Conservation (phyloP, 35 echinoderm and acorn worm genomes). For the Ptychodera flava region DNA sequence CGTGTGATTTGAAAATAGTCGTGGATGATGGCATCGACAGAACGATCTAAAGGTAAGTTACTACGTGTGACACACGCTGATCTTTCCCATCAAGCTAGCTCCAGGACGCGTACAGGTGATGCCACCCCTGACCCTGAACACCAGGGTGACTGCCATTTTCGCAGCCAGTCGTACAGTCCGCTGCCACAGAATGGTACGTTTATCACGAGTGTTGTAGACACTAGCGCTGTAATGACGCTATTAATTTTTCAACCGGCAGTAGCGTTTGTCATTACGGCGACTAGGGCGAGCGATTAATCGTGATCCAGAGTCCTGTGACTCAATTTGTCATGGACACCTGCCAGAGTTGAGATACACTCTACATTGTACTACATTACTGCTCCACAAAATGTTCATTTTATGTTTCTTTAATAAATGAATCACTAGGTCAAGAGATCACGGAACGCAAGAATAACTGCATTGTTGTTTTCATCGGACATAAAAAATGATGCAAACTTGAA, state of each 20-base stretch:
- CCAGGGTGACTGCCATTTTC: not conserved
- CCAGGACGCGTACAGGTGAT: not conserved
- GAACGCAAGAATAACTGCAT: no score
- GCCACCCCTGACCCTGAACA: not conserved
- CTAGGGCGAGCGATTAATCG: not conserved
- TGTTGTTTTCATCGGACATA: no score
- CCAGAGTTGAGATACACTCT: no score
- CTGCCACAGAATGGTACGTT: not conserved
- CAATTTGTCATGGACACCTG: not conserved
- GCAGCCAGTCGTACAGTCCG: not conserved
- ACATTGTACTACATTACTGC: no score
- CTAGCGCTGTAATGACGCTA: not conserved
- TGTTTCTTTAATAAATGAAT: no score
- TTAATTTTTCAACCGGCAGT: not conserved
- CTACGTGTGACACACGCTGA: no score
- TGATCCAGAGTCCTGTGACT: not conserved
- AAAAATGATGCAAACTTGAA: no score
- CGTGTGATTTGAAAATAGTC: no score
- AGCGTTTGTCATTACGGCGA: not conserved
- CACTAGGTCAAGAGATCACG: no score
- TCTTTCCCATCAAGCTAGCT: not conserved
- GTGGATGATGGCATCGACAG: not conserved
- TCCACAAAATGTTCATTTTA: no score
- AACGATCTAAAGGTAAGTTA: not conserved
- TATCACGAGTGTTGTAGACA: not conserved